Percentiles rank a stretch among this genome's conserved stretches.
Conservation (phyloP, 1,140 invertebrate genomes). For the Anthonomus grandis region DNA sequence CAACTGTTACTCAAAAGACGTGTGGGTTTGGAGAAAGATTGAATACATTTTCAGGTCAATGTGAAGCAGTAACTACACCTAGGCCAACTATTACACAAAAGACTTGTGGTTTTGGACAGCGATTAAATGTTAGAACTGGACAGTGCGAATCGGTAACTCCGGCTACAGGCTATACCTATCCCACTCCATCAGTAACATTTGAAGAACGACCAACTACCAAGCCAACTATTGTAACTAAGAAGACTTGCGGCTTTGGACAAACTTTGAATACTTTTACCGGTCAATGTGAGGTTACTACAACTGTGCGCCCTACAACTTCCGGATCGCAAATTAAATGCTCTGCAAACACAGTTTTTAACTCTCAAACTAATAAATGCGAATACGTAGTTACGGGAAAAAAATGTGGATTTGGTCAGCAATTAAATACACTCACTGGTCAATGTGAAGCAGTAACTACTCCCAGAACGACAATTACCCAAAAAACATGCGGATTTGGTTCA, state of each 20-base stretch:
- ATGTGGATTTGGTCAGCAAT: not conserved
- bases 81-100: slow-evolving; percentile 8
- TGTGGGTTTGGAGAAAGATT: slow-evolving; percentile 7
- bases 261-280: not conserved
- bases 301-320: not conserved
- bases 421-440: slow-evolving; percentile 8
- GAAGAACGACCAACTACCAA: slow-evolving; percentile 6
- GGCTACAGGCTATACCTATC: not conserved
- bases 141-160: slow-evolving; percentile 15
- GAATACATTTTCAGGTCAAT: not conserved
- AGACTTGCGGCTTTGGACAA: slow-evolving; percentile 10
- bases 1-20: not conserved
- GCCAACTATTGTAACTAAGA: not conserved
- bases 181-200: not conserved
- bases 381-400: not conserved
- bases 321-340: too few species aligned
- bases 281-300: slow-evolving; percentile 3
- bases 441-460: slow-evolving; percentile 7
- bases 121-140: slow-evolving; percentile 9
- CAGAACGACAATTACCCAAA: too few species aligned
- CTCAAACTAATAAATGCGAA: too few species aligned
- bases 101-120: slow-evolving; percentile 5
- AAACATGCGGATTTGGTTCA: slow-evolving; percentile 1
- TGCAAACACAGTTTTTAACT: too few species aligned
- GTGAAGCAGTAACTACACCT: slow-evolving; percentile 17